These are phyloP conservation scores for Theretra japonica DNA, from an alignment of 2,888 invertebrate genomes.

Conservation along the genomic window DNA sequence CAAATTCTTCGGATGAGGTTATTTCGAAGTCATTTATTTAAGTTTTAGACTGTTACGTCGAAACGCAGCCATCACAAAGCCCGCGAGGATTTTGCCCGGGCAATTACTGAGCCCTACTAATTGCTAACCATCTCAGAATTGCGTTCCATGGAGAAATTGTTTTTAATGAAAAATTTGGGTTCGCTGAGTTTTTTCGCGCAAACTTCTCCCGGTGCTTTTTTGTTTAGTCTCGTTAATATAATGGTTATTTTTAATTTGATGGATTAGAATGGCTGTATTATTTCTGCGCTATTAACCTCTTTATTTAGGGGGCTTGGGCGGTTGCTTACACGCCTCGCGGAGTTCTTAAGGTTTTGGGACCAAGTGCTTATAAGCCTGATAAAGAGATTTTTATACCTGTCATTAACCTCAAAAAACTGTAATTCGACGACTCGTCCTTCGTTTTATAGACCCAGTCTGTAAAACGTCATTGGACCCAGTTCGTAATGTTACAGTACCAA, in stretches of 20 bases:
- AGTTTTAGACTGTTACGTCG: constrained; percentile 47
- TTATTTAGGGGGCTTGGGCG: neutral
- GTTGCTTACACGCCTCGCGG: constrained; percentile 7
- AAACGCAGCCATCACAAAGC: constrained; percentile 45
- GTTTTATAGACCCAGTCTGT: too few species aligned
- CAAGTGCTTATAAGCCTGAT: neutral
- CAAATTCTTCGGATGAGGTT: constrained; percentile 49
- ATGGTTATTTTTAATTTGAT: constrained; percentile 31
- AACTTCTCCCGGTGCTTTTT: constrained; percentile 26
- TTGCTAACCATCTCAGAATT: constrained; percentile 64
- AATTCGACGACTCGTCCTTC: neutral
- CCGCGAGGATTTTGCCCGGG: constrained; percentile 59
- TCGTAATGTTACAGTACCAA: too few species aligned
- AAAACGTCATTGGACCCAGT: too few species aligned
- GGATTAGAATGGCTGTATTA: constrained; percentile 26
- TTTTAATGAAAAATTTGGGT: constrained; percentile 69
- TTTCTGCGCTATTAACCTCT: constrained; percentile 23
- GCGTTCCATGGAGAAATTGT: constrained; percentile 61
- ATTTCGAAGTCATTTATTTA: constrained; percentile 56
- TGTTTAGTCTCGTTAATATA: constrained; percentile 31
- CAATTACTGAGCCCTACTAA: constrained; percentile 64
- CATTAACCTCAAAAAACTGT: neutral
- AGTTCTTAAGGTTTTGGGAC: constrained; percentile 2
- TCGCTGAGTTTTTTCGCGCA: constrained; percentile 29
- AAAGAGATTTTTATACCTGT: neutral